These are phyloP conservation scores for Pseudomyrmex gracilis DNA, from an alignment of 1,140 invertebrate genomes.

Conservation along the genomic window DNA sequence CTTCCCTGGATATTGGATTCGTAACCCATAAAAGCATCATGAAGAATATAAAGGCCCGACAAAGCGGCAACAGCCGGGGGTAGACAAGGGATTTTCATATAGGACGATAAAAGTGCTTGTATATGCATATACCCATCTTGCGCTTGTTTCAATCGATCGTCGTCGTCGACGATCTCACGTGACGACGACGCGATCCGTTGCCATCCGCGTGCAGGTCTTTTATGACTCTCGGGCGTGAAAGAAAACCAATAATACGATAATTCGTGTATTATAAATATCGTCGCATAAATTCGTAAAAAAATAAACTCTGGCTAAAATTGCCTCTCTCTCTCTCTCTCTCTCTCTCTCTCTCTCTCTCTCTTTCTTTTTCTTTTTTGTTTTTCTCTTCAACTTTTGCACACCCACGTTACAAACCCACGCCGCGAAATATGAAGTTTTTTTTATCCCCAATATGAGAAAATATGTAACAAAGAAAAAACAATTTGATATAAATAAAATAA, in stretches of 20 bases:
- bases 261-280: not conserved
- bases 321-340: not conserved
- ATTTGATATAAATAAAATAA: not conserved
- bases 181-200: not conserved
- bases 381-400: not conserved
- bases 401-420: not conserved
- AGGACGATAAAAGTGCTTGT: slow-evolving; percentile 51
- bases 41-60: slow-evolving; percentile 39
- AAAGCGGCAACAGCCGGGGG: slow-evolving; percentile 36
- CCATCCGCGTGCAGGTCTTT: not conserved
- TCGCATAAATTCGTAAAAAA: not conserved
- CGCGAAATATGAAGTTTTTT: not conserved
- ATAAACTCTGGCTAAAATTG: not conserved
- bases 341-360: not conserved
- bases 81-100: slow-evolving; percentile 47
- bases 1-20: slow-evolving; percentile 50
- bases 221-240: not conserved
- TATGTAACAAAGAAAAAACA: not conserved
- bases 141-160: slow-evolving; percentile 48
- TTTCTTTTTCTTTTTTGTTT: too few relatives aligned
- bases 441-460: not conserved
- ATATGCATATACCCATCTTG: slow-evolving; percentile 33
- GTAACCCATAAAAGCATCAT: slow-evolving; percentile 30
- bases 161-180: slow-evolving; percentile 13
- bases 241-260: slow-evolving; percentile 22